A percentile compares a stretch with the other conserved stretches of the same genome.
Conservation (phyloP, 2,888 invertebrate genomes). For the Prosapia bicincta region DNA sequence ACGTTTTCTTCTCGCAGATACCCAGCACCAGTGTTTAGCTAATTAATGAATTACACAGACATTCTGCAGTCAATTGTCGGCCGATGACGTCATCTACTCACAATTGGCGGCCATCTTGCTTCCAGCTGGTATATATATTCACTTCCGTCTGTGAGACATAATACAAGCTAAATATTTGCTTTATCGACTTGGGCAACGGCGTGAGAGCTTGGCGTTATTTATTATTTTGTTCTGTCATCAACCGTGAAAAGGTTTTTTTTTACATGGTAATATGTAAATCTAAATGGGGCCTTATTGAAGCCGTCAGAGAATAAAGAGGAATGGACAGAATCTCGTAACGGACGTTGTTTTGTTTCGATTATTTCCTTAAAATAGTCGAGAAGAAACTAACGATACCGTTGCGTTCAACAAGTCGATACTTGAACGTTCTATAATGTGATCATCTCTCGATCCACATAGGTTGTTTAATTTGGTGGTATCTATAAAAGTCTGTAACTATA, state of each 20-base stretch:
- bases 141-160: not conserved
- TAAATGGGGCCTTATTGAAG: not conserved
- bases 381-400: too few relatives aligned
- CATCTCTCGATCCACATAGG: too few relatives aligned
- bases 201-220: not conserved
- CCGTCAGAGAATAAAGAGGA: too few relatives aligned
- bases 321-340: too few relatives aligned
- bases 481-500: too few relatives aligned
- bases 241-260: not conserved
- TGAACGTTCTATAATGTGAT: too few relatives aligned
- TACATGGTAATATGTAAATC: not conserved
- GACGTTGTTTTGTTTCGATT: too few relatives aligned
- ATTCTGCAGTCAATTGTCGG: conserved; percentile 15
- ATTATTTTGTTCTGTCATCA: not conserved
- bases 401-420: too few relatives aligned
- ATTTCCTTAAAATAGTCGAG: too few relatives aligned
- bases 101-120: conserved; percentile 13
- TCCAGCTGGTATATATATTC: conserved; percentile 1
- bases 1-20: not conserved
- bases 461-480: too few relatives aligned
- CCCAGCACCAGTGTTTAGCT: not conserved
- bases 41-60: conserved; percentile 4
- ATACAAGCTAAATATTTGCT: not conserved
- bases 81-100: conserved; percentile 8
- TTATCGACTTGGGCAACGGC: not conserved